Evolutionary conservation across 2,888 invertebrate species (phyloP), one percentile per base, ranked within the genome.

Genomic region (Xanthia icteritia): DNA sequence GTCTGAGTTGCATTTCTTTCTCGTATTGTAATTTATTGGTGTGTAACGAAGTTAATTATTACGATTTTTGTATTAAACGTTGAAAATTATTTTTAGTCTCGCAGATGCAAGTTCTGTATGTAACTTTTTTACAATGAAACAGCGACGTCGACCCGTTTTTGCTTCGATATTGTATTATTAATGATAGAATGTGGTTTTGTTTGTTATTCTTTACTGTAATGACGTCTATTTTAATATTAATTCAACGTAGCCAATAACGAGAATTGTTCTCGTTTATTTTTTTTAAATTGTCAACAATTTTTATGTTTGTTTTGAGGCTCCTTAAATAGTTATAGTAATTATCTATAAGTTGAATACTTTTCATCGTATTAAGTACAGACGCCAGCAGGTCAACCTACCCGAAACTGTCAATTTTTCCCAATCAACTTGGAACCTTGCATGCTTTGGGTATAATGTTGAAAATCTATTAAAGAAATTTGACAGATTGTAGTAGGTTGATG

Each of bases 31-130:
- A 96, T 96, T 96, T 96, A 96, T 96, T 95, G 95, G 95, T 94
- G 96, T 96, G 96, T 96, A 96, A 96, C 96, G 94, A 96, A 96
- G 96, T 96, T 96, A 96, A 96, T 96, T 96, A 96, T 96, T 96
- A 94, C 95, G 94, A 96, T 96, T 96, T 96, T 96, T 96, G 96
- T 96, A 96, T 96, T 96, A 96, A 96, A 96, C 96, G 96, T 94
- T 96, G 96, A 93, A 96, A 95, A 96, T 96, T 96, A 96, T 96
- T 96, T 96, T 96, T 95, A 96, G 94, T 94, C 84, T 91, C 90
- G 94, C 94, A 94, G 94, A 94, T 93, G 93, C 92, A 89, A 86
- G 89, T 86, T 88, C 87, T 88, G 91, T 89, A 87, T 88, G 79
- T 86, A 78, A 80, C 89, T 92, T 95, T 77, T 95, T 94, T 96